Percentiles rank a stretch among this genome's conserved stretches.
These are phyloP conservation scores for Scolopax rusticola DNA, from an alignment of 2,797 vertebrate genomes.

Conservation along the genomic window DNA sequence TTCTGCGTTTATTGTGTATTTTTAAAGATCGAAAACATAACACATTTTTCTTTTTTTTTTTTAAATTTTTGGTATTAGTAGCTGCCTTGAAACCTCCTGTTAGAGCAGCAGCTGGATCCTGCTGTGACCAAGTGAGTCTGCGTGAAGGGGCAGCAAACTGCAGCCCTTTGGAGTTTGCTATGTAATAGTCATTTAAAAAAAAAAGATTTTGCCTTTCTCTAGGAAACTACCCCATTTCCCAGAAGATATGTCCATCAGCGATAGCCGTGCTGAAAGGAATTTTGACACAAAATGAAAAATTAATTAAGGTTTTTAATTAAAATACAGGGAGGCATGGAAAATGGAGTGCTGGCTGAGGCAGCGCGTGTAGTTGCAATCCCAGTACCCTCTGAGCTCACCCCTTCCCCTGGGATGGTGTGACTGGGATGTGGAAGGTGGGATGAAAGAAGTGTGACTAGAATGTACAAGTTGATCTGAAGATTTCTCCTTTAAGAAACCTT, in stretches of 20 bases:
- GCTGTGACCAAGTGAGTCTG: not conserved
- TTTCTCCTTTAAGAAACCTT: not conserved
- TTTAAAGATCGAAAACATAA: not conserved
- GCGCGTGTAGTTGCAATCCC: not conserved
- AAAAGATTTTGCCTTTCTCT: not conserved
- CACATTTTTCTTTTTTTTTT: not conserved
- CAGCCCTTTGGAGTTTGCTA: not conserved
- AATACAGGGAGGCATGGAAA: not conserved
- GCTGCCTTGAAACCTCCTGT: not conserved
- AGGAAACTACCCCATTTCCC: not conserved
- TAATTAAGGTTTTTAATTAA: conserved; percentile 46
- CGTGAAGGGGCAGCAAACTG: not conserved
- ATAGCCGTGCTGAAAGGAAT: not conserved
- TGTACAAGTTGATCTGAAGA: not conserved
- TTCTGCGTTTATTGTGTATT: not conserved
- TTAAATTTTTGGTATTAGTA: not conserved
- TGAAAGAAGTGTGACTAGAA: not conserved
- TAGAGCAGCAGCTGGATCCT: not conserved
- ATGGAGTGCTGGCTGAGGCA: not conserved
- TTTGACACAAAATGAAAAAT: conserved; percentile 24
- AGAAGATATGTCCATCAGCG: not conserved
- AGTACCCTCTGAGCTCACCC: not conserved
- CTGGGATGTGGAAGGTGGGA: not conserved
- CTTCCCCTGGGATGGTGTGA: not conserved
- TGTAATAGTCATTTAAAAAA: rapidly evolving